A percentile compares a stretch with the other conserved stretches of the same genome.
Conservation (phyloP, 2,113 vertebrate species). For the Pongo pygmaeus region DNA sequence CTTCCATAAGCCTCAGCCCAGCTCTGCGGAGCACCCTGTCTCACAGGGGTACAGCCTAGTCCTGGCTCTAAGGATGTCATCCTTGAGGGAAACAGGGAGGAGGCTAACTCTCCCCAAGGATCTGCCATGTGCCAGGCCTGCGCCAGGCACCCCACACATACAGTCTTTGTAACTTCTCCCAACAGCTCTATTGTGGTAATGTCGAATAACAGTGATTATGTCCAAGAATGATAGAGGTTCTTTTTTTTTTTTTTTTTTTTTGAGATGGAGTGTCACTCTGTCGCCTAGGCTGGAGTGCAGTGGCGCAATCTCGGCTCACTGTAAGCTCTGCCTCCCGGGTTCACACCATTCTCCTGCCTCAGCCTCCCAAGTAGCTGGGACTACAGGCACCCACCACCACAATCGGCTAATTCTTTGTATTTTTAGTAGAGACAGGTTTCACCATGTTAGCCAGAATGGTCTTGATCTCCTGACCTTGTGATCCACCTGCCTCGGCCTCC, state of each 20-base stretch:
- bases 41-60: not conserved
- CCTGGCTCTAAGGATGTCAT: not conserved
- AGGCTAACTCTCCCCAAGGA: not conserved
- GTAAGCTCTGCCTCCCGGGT: no score
- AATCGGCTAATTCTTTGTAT: no score
- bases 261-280: no score
- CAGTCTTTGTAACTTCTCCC: not conserved
- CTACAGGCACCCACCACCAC: no score
- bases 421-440: no score
- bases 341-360: no score
- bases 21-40: not conserved
- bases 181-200: not conserved
- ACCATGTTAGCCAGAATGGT: no score
- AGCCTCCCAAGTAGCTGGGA: no score
- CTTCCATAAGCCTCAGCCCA: not conserved
- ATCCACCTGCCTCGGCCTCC: no score
- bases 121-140: not conserved
- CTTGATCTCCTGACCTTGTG: no score
- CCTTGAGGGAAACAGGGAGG: not conserved
- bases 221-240: not conserved
- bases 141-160: not conserved
- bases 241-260: not conserved
- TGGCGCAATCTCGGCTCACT: no score
- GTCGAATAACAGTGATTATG: not conserved
- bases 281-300: no score